Conservation (phyloP, 2,797 vertebrate genomes). For the Prunella strophiata region DNA sequence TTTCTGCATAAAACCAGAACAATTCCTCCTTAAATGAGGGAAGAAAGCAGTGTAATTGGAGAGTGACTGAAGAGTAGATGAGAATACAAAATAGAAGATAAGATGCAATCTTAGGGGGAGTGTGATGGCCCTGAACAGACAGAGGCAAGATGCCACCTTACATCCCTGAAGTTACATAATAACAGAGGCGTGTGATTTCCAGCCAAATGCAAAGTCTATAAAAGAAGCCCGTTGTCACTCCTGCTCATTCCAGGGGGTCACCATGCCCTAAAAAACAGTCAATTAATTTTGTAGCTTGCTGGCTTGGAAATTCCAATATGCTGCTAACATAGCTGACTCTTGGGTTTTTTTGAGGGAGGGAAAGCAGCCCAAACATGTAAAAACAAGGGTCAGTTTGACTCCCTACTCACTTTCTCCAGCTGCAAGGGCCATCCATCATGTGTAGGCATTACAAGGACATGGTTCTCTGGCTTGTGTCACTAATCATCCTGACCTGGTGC, state of each 20-base stretch:
- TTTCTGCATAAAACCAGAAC: not conserved
- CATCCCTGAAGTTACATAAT: not conserved
- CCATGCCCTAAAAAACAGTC: slow-evolving; percentile 1
- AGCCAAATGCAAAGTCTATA: not conserved
- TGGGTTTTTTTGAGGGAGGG: not conserved
- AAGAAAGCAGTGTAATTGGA: not conserved
- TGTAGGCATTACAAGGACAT: not conserved
- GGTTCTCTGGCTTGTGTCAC: not conserved
- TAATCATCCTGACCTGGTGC: not conserved
- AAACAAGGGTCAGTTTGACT: not conserved
- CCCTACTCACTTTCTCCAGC: not conserved
- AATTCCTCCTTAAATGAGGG: not conserved
- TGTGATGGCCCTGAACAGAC: not conserved
- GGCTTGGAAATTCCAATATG: not conserved
- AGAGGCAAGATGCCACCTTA: not conserved
- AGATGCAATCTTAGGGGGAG: not conserved
- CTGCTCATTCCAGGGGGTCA: not conserved
- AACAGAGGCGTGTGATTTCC: not conserved
- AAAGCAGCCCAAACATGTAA: not conserved
- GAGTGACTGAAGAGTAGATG: not conserved
- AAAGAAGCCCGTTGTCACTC: not conserved
- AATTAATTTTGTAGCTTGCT: not conserved
- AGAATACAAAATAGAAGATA: not conserved
- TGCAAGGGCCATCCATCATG: not conserved
- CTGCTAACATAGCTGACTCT: not conserved